Percentiles rank a stretch among this genome's conserved stretches.
These are phyloP conservation scores for Nibea albiflora DNA, from an alignment of 2,113 vertebrate genomes.

Conservation along the genomic window DNA sequence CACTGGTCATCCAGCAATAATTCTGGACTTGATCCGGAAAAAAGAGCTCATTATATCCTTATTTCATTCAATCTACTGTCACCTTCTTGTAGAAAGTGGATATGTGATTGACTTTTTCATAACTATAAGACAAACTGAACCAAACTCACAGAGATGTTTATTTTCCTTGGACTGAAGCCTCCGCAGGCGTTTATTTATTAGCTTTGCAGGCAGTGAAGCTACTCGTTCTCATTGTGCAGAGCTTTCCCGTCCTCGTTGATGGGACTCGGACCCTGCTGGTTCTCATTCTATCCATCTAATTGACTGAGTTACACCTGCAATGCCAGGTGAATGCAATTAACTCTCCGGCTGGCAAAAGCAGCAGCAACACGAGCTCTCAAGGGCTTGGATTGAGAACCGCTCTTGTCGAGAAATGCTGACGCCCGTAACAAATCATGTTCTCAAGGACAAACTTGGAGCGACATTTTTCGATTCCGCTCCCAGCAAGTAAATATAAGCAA, in stretches of 20 bases:
- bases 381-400: conserved; percentile 37
- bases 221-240: conserved; percentile 13
- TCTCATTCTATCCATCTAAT: conserved; percentile 55
- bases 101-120: conserved; percentile 21
- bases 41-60: conserved; percentile 39
- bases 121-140: conserved; percentile 33
- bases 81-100: conserved; percentile 21
- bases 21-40: not conserved
- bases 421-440: conserved; percentile 27
- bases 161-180: conserved; percentile 46
- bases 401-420: conserved; percentile 57
- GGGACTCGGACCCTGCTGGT: conserved; percentile 45
- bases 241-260: conserved; percentile 41
- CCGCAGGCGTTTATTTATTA: conserved; percentile 59
- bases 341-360: conserved; percentile 36
- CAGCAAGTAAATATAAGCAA: conserved; percentile 3
- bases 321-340: conserved; percentile 61
- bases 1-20: conserved; percentile 13
- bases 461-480: too few relatives aligned
- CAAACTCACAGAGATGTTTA: conserved; percentile 49
- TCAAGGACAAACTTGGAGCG: conserved; percentile 40
- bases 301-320: conserved; percentile 54
- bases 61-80: conserved; percentile 30
- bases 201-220: conserved; percentile 36
- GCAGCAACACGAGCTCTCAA: conserved; percentile 28